phyloP scores from a whole-genome alignment of 2,888 invertebrate genomes.

The Cataglyphis albicans region DNA sequence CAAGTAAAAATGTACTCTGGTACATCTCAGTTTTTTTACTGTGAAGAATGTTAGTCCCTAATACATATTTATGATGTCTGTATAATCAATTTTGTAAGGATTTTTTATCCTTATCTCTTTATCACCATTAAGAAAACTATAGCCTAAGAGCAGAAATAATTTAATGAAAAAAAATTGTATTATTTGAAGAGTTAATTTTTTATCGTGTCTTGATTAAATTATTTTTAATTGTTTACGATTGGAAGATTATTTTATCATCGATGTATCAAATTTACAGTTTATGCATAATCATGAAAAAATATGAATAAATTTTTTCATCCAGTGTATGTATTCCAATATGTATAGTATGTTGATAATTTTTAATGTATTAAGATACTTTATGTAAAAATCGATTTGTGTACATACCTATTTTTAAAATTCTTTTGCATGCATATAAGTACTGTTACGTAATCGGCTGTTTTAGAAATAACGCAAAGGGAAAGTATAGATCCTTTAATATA shows the following conservation, averaged over 20 bases:
- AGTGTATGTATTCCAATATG: conserved; percentile 3
- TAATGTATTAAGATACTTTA: not conserved
- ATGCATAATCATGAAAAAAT: not conserved
- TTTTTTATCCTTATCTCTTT: conserved; percentile 15
- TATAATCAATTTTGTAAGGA: conserved; percentile 30
- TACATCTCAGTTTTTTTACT: conserved; percentile 39
- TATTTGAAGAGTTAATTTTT: conserved; percentile 5
- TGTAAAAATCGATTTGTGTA: conserved; percentile 70
- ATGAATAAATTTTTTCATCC: conserved; percentile 11
- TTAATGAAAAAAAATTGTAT: not conserved
- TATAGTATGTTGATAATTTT: conserved; percentile 16
- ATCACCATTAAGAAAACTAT: not conserved
- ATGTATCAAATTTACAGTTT: not conserved
- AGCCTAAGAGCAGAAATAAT: conserved; percentile 15
- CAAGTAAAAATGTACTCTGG: conserved; percentile 26
- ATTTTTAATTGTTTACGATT: not conserved
- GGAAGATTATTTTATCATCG: not conserved
- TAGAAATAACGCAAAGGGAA: conserved; percentile 28
- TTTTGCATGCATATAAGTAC: conserved; percentile 63
- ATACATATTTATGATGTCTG: conserved; percentile 25
- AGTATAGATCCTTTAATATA: conserved; percentile 34
- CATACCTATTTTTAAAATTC: conserved; percentile 68
- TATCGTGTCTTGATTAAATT: conserved; percentile 1
- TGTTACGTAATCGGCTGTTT: conserved; percentile 55
- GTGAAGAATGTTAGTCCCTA: conserved; percentile 23